Base-by-base conservation (phyloP, 2,888 invertebrate species). In the Oscheius myriophilus region DNA sequence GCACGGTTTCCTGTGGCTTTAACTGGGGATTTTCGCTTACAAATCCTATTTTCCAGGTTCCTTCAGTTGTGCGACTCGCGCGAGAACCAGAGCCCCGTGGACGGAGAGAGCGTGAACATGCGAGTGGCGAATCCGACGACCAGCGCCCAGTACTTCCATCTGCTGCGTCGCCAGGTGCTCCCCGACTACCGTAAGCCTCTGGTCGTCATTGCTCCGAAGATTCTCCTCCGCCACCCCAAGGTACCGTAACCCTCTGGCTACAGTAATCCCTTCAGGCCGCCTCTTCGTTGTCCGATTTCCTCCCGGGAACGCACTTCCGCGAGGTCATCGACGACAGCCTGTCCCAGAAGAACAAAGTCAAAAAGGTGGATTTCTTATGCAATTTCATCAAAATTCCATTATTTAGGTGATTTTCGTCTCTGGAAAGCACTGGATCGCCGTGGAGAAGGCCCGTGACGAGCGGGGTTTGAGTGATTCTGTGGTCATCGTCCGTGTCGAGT, bases 101-200 rank as follows among this genome's bases (percentile, higher is more conserved):
- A 83, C 59, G 79, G 80, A 2, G 84, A 97, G 82, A 91, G 92
- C 80, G 92, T 96, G 25, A 96, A 96, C 87, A 90, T 96, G 87
- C 92, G 93, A 82, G 90, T 96, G 0, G 92, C 91, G 7, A 92
- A 94, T 87, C 94, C 95, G 0, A 93, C 94, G 23, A 95, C 94
- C 0, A 93, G 94, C 0, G 95, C 96, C 0, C 96, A 98, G 88
- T 97, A 97, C 89, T 98, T 94, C 87, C 98, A 98, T 89, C 89
- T 95, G 18, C 89, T 98, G 59, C 90, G 97, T 67, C 90, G 94
- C 89, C 87, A 94, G 92, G 91, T 96, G 89, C 88, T 94, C 2
- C 90, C 95, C 69, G 92, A 94, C 87, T 96, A 92, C 87, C 90
- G 96, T 61, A 97, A 96, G 75, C 89, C 89, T 6, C 79, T 89